A percentile compares a stretch with the other conserved stretches of the same genome.
phyloP scores from a whole-genome alignment of 2,888 invertebrate genomes.

The Thereva unica region DNA sequence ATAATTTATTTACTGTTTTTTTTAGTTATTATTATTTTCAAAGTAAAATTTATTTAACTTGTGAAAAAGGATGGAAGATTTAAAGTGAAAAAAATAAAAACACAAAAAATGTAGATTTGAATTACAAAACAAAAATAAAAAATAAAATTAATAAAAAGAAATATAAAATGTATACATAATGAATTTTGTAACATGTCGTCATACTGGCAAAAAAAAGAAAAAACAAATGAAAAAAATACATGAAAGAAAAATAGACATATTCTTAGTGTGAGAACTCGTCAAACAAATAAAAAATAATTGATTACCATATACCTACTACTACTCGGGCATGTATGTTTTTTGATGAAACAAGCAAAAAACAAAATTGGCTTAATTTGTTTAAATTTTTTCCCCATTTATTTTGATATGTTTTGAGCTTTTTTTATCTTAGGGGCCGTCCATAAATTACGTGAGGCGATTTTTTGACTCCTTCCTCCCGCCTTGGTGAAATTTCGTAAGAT shows the following conservation, averaged over 20 bases:
- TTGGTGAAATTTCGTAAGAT: too few relatives aligned
- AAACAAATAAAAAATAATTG: constrained; percentile 18
- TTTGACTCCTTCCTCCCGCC: too few relatives aligned
- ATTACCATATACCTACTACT: constrained; percentile 32
- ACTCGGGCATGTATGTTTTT: constrained; percentile 1
- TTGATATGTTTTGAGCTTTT: not conserved
- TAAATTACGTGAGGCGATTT: too few relatives aligned
- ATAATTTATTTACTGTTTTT: constrained; percentile 1
- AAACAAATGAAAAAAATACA: constrained; percentile 6
- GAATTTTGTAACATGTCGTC: constrained; percentile 25
- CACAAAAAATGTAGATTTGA: constrained; percentile 24
- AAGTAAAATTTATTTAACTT: not conserved
- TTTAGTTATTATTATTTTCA: constrained; percentile 5
- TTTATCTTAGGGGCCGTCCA: too few relatives aligned
- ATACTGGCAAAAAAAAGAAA: constrained; percentile 24
- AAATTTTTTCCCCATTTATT: not conserved
- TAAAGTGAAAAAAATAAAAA: constrained; percentile 8
- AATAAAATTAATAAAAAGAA: not conserved
- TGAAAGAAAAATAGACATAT: constrained; percentile 4
- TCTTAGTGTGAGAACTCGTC: constrained; percentile 13
- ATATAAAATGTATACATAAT: too few relatives aligned
- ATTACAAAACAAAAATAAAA: constrained; percentile 20
- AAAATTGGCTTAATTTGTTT: not conserved
- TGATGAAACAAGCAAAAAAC: too few relatives aligned
- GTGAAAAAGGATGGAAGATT: not conserved